Evolutionary conservation across 2,888 invertebrate genomes (phyloP), one percentile per base, ranked within the genome.

Genomic region (Lasioglossum morio): DNA sequence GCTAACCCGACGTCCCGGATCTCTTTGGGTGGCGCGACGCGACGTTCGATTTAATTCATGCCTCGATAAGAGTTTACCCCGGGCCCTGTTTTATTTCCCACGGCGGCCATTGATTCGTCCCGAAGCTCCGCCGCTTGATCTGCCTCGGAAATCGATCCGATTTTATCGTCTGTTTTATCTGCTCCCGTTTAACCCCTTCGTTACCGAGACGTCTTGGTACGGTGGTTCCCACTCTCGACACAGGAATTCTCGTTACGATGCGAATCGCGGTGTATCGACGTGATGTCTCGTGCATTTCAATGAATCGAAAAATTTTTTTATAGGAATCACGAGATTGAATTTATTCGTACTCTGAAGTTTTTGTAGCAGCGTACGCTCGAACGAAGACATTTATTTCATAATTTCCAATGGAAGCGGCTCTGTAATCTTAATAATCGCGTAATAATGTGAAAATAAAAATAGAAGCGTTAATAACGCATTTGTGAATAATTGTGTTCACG

Each of bases 1-100:
- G 10, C 16, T 34, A 34, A 66, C 66, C n/a, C 12, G 37, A 34
- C 37, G 34, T 69, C 23, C 69, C 69, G 69, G 69, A 37, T 40
- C 34, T n/a, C 34, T 66, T 66, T 8, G 66, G 34, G 34, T 4
- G 34, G 16, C 46, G 46, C 46, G 46, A 4, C 46, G 4, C 46
- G 46, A 1, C 19, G 30, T 34, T 66, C 66, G 66, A 66, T 66
- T 66, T 66, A 66, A 66, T 66, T 66, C 66, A 34, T 66, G 66
- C 66, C 66, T 34, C 23, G 66, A 66, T 34, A 66, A 37, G 66
- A 66, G 34, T 66, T 66, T 66, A 37, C 19, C 66, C 10, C 27
- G 5, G 16, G 14, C 14, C 16, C 60, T 27, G 12, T 30, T 60
- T 27, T 60, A 60, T 60, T 30, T 60, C 30, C 60, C 60, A 60